Conservation (phyloP, 2,888 invertebrate species). For the Blomia tropicalis region DNA sequence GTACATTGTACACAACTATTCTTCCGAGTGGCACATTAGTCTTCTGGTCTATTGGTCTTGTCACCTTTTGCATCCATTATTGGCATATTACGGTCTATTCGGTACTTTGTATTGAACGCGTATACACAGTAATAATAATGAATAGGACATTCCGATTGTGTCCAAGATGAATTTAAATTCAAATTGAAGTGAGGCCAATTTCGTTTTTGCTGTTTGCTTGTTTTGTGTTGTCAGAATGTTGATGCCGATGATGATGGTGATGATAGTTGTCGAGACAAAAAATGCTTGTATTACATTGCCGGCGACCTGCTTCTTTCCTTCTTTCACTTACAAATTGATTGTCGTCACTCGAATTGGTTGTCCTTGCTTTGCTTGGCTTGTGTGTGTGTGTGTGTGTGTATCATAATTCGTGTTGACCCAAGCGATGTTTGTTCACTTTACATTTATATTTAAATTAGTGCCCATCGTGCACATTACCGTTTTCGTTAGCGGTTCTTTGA, state of each 20-base stretch:
- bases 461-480: neutral
- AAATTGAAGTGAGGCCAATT: too few species aligned
- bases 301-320: neutral
- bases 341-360: slow-evolving; percentile 1
- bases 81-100: too few species aligned
- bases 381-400: too few species aligned
- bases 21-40: too few species aligned
- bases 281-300: neutral
- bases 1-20: too few species aligned
- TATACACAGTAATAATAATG: too few species aligned
- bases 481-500: neutral
- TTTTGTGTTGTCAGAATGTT: neutral
- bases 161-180: too few species aligned
- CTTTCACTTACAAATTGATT: too few species aligned
- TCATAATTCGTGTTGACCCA: neutral
- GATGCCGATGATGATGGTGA: neutral
- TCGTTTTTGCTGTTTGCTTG: neutral
- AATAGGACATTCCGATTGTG: too few species aligned
- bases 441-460: slow-evolving; percentile 14
- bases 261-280: neutral
- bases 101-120: too few species aligned
- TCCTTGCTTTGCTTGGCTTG: neutral
- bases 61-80: too few species aligned
- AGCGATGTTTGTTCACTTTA: neutral
- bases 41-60: too few species aligned